Base-by-base conservation (phyloP, 2,797 vertebrate species). In the Centroberyx gerrardi region DNA sequence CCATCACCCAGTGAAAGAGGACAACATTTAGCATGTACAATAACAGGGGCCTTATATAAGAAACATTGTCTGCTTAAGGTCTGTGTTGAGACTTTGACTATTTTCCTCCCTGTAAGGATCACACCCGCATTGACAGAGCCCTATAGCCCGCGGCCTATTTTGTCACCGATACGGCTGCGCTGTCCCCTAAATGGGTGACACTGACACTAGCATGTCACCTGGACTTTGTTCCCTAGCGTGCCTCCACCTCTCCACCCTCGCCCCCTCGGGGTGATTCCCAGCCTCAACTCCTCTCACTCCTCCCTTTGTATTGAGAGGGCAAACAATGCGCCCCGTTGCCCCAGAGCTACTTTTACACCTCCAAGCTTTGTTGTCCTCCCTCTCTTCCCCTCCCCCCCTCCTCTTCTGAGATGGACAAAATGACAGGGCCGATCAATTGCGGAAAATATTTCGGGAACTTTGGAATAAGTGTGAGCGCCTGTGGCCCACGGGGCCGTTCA, bases 121-220 rank as follows among this genome's bases (percentile, higher is more conserved):
- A 89, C 76, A 64, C 27, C 83, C 83, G 81, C 78, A 85, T 74
- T 87, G 78, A 88, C 46, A 36, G 63, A 76, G 74, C 62, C 80
- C 71, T 12, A 54, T 38, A 51, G 90, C 94, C 93, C 2, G 60
- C 80, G 71, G 95, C 81, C 7, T 5, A 82, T 83, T 85, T 71
- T 82, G 95, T 91, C 89, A 95, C 84, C 3, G 93, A 96, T 94
- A 95, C 51, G 68, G 17, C 81, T 73, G 72, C 52, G 48, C 62
- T 59, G 78, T 82, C 78, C 82, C 73, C 74, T 87, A 81, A 91
- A 87, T 86, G 78, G 88, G 84, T 52, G 90, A 92, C 92, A 92
- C 87, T 73, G 90, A 93, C 90, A 88, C 92, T 92, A 72, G 68
- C 83, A 90, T 93, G 92, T 94, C 94, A 94, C 93, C 85, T 82